Conservation (phyloP, 2,113 vertebrate genomes). For the Odocoileus hemionus region DNA sequence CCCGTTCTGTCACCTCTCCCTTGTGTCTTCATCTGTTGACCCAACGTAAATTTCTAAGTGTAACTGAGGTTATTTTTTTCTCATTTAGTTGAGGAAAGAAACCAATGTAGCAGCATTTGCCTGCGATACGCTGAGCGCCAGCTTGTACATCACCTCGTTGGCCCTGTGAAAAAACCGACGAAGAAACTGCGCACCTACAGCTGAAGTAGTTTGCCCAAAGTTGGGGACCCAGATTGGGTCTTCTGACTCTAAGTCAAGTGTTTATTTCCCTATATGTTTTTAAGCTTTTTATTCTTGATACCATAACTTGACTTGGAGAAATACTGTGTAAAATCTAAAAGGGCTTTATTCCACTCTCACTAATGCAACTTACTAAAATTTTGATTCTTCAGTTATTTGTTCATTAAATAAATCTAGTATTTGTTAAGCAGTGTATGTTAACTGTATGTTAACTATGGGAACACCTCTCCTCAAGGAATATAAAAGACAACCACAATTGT, state of each 20-base stretch:
- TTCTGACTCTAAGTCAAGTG: not conserved
- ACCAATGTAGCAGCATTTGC: not conserved
- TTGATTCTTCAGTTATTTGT: not conserved
- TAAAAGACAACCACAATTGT: not conserved
- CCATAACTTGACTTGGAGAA: not conserved
- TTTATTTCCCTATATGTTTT: not conserved
- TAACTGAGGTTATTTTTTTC: not conserved
- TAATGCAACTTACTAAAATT: not conserved
- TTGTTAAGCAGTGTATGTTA: not conserved
- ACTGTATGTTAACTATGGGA: not conserved
- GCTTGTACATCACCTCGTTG: not conserved
- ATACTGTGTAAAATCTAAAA: not conserved
- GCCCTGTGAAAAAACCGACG: not conserved
- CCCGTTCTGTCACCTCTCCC: not conserved
- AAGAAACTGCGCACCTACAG: not conserved
- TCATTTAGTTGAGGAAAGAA: not conserved
- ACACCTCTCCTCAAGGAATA: not conserved
- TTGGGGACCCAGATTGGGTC: not conserved
- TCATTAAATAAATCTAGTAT: not conserved
- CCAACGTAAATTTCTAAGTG: not conserved
- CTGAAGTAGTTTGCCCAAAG: not conserved
- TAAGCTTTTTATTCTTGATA: not conserved
- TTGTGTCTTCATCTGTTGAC: not conserved
- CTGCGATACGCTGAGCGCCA: accelerated
- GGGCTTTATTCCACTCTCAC: not conserved